phyloP scores from a whole-genome alignment of 2,113 vertebrate species.

The Rhipidura dahli region DNA sequence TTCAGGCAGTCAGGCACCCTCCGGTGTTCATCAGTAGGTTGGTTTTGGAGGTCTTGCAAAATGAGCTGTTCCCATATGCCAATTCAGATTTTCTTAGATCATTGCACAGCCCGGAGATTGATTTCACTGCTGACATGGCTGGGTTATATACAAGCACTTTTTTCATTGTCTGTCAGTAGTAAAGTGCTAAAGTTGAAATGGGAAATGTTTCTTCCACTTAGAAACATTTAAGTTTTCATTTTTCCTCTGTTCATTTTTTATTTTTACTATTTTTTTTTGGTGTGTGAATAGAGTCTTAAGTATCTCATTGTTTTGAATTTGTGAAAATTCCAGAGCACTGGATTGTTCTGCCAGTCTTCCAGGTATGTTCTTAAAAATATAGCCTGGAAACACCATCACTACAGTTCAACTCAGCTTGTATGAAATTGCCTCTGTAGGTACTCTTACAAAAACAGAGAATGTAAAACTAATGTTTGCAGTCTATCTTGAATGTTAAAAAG shows the following conservation, averaged over 20 bases:
- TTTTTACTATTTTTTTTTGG: neutral
- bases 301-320: constrained; percentile 31
- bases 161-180: neutral
- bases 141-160: neutral
- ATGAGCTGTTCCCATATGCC: constrained; percentile 12
- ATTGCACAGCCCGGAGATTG: neutral
- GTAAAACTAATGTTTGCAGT: neutral
- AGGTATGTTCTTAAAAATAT: constrained; percentile 2
- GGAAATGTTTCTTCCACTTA: constrained; percentile 4
- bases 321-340: neutral
- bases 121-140: constrained; percentile 7
- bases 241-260: neutral
- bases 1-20: constrained; percentile 51
- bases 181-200: constrained; percentile 7
- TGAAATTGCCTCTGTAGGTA: neutral
- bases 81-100: constrained; percentile 30
- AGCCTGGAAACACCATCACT: neutral
- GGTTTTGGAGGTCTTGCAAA: constrained; percentile 45
- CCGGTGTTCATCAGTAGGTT: constrained; percentile 56
- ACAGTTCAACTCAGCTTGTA: neutral
- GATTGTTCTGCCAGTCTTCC: constrained; percentile 20
- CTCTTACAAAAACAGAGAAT: neutral
- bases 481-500: neutral
- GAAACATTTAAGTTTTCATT: neutral
- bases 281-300: neutral